These are phyloP conservation scores for Sylvia borin DNA, from an alignment of 2,797 vertebrate species.

Conservation along the genomic window DNA sequence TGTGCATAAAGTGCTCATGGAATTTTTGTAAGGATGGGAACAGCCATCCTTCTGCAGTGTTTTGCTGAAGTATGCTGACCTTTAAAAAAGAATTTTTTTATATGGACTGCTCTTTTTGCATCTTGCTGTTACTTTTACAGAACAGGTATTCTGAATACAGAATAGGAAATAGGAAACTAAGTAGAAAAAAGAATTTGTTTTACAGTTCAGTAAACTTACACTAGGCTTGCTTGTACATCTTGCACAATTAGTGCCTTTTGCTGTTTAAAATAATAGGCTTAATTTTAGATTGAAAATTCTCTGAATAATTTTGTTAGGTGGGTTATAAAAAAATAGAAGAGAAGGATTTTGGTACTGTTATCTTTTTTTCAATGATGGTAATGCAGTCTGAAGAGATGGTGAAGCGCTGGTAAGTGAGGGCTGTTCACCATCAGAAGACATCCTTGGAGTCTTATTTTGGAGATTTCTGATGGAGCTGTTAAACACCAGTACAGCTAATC, in stretches of 20 bases:
- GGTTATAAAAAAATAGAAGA: conserved; percentile 2
- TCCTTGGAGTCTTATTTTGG: not conserved
- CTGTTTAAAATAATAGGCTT: not conserved
- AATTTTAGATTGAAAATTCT: not conserved
- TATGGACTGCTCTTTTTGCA: not conserved
- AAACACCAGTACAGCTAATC: not conserved
- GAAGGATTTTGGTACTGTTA: not conserved
- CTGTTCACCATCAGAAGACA: conserved; percentile 17
- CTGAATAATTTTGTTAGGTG: not conserved
- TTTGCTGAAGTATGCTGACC: not conserved
- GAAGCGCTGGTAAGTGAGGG: not conserved
- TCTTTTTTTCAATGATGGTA: conserved; percentile 31
- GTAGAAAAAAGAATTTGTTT: not conserved
- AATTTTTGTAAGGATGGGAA: not conserved
- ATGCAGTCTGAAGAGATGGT: not conserved
- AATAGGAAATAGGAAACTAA: not conserved
- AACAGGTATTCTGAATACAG: not conserved
- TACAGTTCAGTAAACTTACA: not conserved
- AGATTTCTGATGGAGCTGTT: not conserved
- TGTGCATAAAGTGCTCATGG: not conserved
- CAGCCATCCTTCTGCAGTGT: not conserved
- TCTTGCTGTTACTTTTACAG: not conserved
- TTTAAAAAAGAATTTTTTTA: not conserved
- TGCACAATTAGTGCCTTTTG: not conserved
- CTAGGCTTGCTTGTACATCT: not conserved